Conservation (phyloP, 2,888 invertebrate species). For the Myathropa florea region DNA sequence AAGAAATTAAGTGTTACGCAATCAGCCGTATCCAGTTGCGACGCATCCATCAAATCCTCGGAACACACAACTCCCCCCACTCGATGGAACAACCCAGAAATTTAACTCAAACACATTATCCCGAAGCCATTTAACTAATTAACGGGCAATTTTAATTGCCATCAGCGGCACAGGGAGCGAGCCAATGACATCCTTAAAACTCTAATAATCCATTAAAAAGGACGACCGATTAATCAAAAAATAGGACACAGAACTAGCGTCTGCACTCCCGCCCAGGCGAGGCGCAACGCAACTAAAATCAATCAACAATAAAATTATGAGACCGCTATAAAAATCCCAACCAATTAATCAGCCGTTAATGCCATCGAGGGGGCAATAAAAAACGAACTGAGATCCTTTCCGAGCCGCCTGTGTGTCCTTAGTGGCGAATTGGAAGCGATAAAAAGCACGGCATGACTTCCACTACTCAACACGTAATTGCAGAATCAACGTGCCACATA, state of each 20-base stretch:
- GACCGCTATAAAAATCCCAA: slow-evolving; percentile 65
- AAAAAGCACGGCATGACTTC: slow-evolving; percentile 52
- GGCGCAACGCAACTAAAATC: slow-evolving; percentile 16
- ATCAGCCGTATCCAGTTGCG: slow-evolving; percentile 58
- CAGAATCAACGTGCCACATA: slow-evolving; percentile 14
- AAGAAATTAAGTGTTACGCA: slow-evolving; percentile 23
- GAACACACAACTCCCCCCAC: background rate
- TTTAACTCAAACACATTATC: slow-evolving; percentile 47
- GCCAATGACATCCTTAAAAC: slow-evolving; percentile 57
- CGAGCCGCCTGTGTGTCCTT: background rate
- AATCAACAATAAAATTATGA: slow-evolving; percentile 67
- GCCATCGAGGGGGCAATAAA: slow-evolving; percentile 47
- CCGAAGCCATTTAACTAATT: slow-evolving; percentile 64
- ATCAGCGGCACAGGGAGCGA: slow-evolving; percentile 54
- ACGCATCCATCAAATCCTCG: slow-evolving; percentile 45
- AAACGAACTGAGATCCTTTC: slow-evolving; percentile 50
- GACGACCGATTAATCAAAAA: slow-evolving; percentile 66
- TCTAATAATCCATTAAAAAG: slow-evolving; percentile 68
- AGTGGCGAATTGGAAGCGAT: slow-evolving; percentile 15
- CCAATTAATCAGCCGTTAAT: slow-evolving; percentile 68
- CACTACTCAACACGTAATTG: slow-evolving; percentile 48
- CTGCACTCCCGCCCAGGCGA: background rate
- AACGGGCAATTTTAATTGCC: slow-evolving; percentile 66
- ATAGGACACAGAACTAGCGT: slow-evolving; percentile 31
- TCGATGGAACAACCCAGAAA: background rate